Conservation (phyloP, 2,797 vertebrate genomes). For the Rhabdophis nuchalis region DNA sequence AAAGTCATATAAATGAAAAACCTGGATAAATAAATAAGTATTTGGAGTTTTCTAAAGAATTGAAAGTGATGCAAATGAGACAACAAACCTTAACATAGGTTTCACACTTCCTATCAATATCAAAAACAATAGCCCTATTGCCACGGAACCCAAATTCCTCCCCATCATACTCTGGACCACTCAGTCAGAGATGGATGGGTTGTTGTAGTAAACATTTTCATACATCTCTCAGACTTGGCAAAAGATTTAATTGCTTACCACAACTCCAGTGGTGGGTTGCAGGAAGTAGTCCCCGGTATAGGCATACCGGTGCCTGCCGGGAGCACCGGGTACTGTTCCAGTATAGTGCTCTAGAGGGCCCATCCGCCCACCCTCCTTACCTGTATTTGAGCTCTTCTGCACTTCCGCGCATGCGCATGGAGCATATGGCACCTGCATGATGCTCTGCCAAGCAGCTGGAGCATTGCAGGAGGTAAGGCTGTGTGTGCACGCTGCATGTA, state of each 20-base stretch:
- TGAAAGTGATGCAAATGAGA: neutral
- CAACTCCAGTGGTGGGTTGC: no score
- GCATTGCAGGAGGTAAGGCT: no score
- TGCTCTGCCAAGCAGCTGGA: no score
- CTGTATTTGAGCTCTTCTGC: no score
- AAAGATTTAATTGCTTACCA: neutral
- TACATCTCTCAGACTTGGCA: neutral
- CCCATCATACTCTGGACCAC: neutral
- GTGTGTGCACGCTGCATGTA: no score
- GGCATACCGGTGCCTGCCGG: no score
- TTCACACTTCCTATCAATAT: neutral
- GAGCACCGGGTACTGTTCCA: no score
- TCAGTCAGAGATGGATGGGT: neutral
- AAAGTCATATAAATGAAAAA: neutral
- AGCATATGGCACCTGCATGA: no score
- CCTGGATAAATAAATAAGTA: neutral
- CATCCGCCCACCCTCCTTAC: no score
- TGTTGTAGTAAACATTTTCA: neutral
- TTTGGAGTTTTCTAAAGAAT: neutral
- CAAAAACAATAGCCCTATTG: neutral
- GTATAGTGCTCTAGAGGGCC: no score
- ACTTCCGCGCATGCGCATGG: no score
- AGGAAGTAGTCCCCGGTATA: no score
- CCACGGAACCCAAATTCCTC: neutral
- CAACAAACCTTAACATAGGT: neutral